Percentiles rank a stretch among this genome's conserved stretches.
Evolutionary conservation across 2,888 invertebrate genomes (phyloP).

Genomic region (Limnephilus auricula): DNA sequence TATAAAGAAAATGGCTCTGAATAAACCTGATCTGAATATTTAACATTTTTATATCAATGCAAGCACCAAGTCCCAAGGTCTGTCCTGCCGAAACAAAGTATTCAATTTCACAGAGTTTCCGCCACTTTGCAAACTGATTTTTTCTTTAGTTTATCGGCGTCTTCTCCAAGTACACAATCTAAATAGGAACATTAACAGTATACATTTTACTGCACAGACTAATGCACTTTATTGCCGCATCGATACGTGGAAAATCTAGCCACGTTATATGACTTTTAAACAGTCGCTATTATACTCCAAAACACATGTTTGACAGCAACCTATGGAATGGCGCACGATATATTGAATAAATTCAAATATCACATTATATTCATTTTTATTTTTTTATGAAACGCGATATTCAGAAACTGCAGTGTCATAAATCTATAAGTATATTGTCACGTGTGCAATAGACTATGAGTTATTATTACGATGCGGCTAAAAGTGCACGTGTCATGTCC

Average conservation of each 20-base stretch:
- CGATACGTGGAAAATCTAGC: neutral
- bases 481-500: conserved; percentile 42
- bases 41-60: conserved; percentile 2
- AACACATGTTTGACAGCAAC: neutral
- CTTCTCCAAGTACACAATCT: conserved; percentile 6
- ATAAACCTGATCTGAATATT: conserved; percentile 49
- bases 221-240: conserved; percentile 39
- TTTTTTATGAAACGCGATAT: conserved; percentile 26
- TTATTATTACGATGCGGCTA: conserved; percentile 49
- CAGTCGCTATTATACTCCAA: neutral
- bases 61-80: neutral
- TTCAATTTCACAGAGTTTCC: conserved; percentile 3
- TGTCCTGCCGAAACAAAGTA: conserved; percentile 3
- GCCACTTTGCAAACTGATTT: conserved; percentile 12
- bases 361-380: neutral
- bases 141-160: conserved; percentile 4
- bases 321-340: neutral
- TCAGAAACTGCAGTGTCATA: conserved; percentile 32
- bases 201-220: conserved; percentile 15
- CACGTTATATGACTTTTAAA: neutral
- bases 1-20: conserved; percentile 65
- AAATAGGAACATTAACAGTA: conserved; percentile 39
- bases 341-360: neutral
- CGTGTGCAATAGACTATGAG: conserved; percentile 35
- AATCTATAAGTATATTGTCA: conserved; percentile 36